These are phyloP conservation scores for Sebastes oblongus DNA, from an alignment of 2,797 vertebrate genomes.

Conservation along the genomic window DNA sequence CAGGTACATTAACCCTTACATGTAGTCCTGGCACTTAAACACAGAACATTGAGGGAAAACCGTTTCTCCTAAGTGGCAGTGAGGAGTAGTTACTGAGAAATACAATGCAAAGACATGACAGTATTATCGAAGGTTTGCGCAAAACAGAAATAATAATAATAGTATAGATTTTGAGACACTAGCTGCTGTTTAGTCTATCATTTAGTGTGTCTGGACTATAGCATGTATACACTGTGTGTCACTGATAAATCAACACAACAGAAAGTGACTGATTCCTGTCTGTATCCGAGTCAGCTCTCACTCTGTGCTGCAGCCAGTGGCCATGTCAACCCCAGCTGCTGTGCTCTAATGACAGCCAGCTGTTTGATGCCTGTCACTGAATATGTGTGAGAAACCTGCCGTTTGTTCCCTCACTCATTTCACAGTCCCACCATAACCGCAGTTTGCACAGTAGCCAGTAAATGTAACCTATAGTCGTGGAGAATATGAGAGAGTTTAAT, in stretches of 20 bases:
- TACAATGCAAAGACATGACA: background rate
- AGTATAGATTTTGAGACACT: background rate
- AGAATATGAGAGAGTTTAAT: conserved; percentile 38
- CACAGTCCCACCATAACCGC: conserved; percentile 39
- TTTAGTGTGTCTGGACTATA: background rate
- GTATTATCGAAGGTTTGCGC: background rate
- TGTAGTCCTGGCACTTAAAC: background rate
- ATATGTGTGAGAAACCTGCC: conserved; percentile 80
- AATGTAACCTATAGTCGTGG: conserved; percentile 52
- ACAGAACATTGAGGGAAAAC: background rate
- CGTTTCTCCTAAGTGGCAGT: background rate
- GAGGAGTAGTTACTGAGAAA: background rate
- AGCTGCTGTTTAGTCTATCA: background rate
- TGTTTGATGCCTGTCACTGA: conserved; percentile 78
- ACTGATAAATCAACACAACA: background rate
- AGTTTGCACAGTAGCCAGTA: conserved; percentile 52
- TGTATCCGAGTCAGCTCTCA: conserved; percentile 34
- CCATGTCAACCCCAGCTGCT: conserved; percentile 74
- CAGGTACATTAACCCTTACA: background rate
- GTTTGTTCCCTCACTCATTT: conserved; percentile 54
- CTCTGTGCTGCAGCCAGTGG: conserved; percentile 19
- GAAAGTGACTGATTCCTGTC: conserved; percentile 48
- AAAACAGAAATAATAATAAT: background rate
- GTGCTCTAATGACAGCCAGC: conserved; percentile 74
- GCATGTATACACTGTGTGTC: background rate